These are phyloP conservation scores for Pollenia labialis DNA, from an alignment of 2,888 invertebrate species.

Conservation along the genomic window DNA sequence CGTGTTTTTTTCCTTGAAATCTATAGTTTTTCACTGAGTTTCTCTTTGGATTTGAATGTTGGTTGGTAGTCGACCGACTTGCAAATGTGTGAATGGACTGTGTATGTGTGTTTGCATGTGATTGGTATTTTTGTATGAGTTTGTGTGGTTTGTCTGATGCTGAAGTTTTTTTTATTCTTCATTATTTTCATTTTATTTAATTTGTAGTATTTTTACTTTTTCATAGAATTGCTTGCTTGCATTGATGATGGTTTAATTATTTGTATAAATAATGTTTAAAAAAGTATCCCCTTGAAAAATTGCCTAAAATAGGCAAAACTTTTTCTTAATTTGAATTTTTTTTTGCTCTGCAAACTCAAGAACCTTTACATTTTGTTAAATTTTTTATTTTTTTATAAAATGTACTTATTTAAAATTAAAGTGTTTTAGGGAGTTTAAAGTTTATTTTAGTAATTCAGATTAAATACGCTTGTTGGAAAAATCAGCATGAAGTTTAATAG, in stretches of 20 bases:
- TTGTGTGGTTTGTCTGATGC: slow-evolving; percentile 63
- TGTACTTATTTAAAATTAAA: background rate
- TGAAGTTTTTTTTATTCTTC: slow-evolving; percentile 49
- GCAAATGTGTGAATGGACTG: background rate
- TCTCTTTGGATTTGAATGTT: slow-evolving; percentile 45
- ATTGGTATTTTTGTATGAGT: background rate
- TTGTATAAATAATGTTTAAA: slow-evolving; percentile 67
- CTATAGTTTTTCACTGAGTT: slow-evolving; percentile 64
- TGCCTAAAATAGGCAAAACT: slow-evolving; percentile 32
- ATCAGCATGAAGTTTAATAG: no score
- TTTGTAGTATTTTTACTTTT: slow-evolving; percentile 37
- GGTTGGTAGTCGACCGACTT: slow-evolving; percentile 26
- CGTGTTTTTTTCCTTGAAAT: slow-evolving; percentile 43
- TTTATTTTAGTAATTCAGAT: no score
- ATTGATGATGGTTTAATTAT: slow-evolving; percentile 68
- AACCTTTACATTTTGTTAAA: slow-evolving; percentile 32
- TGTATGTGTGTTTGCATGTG: slow-evolving; percentile 8
- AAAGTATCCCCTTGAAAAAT: slow-evolving; percentile 57
- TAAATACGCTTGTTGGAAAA: no score
- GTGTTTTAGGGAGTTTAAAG: no score
- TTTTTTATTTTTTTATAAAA: background rate
- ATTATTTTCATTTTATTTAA: slow-evolving; percentile 58
- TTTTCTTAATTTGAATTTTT: background rate
- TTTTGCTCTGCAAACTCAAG: slow-evolving; percentile 37
- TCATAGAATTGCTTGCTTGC: slow-evolving; percentile 57